phyloP scores from a whole-genome alignment of 2,113 vertebrate species.

The Lepisosteus osseus region DNA sequence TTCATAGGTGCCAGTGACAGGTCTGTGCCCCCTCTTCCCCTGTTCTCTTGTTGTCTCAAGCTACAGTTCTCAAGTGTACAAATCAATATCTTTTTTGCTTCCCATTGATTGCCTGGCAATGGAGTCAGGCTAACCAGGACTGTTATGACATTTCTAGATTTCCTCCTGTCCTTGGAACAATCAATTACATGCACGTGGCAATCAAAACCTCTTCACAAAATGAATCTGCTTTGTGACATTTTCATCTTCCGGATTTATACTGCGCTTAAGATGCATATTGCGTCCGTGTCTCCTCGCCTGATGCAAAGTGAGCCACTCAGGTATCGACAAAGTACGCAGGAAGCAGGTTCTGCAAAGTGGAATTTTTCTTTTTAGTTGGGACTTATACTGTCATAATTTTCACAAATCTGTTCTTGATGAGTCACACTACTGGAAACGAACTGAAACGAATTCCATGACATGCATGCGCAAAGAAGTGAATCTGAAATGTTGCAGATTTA shows the following conservation, averaged over 20 bases:
- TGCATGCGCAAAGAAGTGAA: no score
- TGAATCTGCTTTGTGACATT: slow-evolving; percentile 77
- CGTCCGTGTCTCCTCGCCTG: slow-evolving; percentile 31
- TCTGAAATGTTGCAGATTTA: no score
- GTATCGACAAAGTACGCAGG: not conserved
- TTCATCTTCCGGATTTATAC: slow-evolving; percentile 78
- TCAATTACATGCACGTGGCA: slow-evolving; percentile 75
- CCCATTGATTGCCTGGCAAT: slow-evolving; percentile 72
- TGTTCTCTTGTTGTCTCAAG: slow-evolving; percentile 62
- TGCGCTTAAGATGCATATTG: slow-evolving; percentile 36
- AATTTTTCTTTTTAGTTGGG: not conserved
- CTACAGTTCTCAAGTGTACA: slow-evolving; percentile 64
- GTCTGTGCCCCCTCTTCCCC: slow-evolving; percentile 59
- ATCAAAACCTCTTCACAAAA: slow-evolving; percentile 81
- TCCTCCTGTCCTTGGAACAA: slow-evolving; percentile 79
- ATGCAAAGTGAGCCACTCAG: not conserved
- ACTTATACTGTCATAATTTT: no score
- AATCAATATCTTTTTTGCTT: slow-evolving; percentile 79
- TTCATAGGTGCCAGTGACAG: slow-evolving; percentile 66
- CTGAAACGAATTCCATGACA: no score
- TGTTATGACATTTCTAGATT: slow-evolving; percentile 82
- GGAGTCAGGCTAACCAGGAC: slow-evolving; percentile 72
- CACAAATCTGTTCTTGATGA: no score
- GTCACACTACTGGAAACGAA: no score
- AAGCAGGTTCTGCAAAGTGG: not conserved